These are phyloP conservation scores for Latrodectus elegans DNA, from an alignment of 2,888 invertebrate species.

Conservation along the genomic window DNA sequence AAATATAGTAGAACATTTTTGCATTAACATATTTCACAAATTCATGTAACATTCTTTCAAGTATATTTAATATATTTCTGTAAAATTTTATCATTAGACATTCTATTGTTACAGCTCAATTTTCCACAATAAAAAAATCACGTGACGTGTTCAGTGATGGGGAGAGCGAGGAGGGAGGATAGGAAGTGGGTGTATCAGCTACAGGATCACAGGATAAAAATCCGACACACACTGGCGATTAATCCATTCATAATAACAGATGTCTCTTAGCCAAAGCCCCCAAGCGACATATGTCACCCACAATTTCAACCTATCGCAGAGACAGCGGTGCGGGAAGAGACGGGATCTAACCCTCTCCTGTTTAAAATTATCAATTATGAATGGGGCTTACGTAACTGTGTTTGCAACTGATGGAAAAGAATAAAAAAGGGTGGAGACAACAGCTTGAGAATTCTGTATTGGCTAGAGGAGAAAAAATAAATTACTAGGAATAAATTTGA, in stretches of 20 bases:
- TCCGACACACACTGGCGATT: background rate
- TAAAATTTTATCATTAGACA: too few relatives aligned
- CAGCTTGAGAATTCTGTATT: conserved; percentile 6
- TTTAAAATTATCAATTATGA: conserved; percentile 43
- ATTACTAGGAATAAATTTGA: too few relatives aligned
- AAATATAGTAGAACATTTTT: too few relatives aligned
- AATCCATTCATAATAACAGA: conserved; percentile 38
- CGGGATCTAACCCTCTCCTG: conserved; percentile 1
- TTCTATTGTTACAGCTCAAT: too few relatives aligned
- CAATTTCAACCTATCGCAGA: conserved; percentile 40
- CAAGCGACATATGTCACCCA: conserved; percentile 56
- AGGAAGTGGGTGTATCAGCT: conserved; percentile 2
- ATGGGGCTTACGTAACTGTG: conserved; percentile 16
- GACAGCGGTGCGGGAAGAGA: background rate
- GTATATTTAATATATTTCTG: too few relatives aligned
- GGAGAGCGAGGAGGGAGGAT: background rate
- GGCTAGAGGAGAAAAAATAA: background rate
- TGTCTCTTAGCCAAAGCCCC: conserved; percentile 31
- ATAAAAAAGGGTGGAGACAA: conserved; percentile 10
- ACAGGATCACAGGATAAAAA: conserved; percentile 3
- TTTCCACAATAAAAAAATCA: too few relatives aligned
- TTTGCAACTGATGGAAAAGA: conserved; percentile 1
- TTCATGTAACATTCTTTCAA: too few relatives aligned
- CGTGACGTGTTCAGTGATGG: too few relatives aligned
- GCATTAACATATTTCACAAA: too few relatives aligned